phyloP scores from a whole-genome alignment of 2,888 invertebrate species.

The Dromius quadrimaculatus region DNA sequence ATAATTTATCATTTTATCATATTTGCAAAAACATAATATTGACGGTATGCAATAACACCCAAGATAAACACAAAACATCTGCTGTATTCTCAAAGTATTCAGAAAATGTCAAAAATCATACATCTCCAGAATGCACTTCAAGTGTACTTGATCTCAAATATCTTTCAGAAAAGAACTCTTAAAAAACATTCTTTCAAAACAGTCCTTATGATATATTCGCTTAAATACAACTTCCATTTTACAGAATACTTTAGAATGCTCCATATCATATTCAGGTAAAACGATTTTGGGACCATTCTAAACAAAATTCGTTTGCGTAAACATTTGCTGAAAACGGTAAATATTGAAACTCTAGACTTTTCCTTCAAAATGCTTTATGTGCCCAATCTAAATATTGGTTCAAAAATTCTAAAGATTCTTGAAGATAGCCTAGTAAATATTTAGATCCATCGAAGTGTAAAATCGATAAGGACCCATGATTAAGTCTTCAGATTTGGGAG shows the following conservation, averaged over 20 bases:
- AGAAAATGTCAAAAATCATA: constrained; percentile 51
- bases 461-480: constrained; percentile 47
- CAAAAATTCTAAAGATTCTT: constrained; percentile 44
- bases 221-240: constrained; percentile 13
- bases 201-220: constrained; percentile 19
- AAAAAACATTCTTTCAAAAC: constrained; percentile 23
- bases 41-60: constrained; percentile 6
- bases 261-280: neutral
- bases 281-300: constrained; percentile 3
- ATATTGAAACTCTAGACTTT: constrained; percentile 53
- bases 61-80: constrained; percentile 46
- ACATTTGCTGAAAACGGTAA: constrained; percentile 51
- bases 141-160: constrained; percentile 51
- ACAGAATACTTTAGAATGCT: constrained; percentile 25
- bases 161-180: constrained; percentile 39
- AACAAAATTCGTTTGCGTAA: constrained; percentile 42
- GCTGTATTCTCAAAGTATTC: constrained; percentile 30
- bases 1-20: neutral
- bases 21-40: constrained; percentile 8
- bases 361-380: constrained; percentile 51
- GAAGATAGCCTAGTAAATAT: constrained; percentile 47
- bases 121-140: constrained; percentile 36
- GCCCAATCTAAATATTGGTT: constrained; percentile 49
- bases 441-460: constrained; percentile 30
- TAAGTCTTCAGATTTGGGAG: constrained; percentile 17